Conservation (phyloP, 2,888 invertebrate genomes). For the Dorcus hopei region DNA sequence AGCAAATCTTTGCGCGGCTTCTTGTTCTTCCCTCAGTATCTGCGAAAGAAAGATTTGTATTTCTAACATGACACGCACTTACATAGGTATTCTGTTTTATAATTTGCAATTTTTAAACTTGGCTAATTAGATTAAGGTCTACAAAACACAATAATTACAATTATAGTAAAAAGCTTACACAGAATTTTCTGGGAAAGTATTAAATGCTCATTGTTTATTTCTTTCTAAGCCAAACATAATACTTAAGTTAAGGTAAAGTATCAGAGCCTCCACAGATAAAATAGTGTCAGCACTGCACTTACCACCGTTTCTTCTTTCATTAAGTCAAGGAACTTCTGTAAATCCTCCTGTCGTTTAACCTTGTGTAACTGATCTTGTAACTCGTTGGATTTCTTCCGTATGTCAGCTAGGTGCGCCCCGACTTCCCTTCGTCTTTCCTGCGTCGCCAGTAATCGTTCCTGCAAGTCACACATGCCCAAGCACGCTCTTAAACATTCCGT, state of each 20-base stretch:
- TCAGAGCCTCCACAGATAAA: neutral
- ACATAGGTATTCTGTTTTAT: too few species aligned
- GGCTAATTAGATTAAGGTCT: too few species aligned
- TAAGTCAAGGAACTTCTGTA: slow-evolving; percentile 67
- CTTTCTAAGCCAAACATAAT: too few species aligned
- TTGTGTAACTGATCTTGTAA: slow-evolving; percentile 74
- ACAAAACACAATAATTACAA: too few species aligned
- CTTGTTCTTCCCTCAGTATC: slow-evolving; percentile 62
- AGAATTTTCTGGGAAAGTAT: too few species aligned
- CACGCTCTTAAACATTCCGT: neutral
- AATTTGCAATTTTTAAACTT: too few species aligned
- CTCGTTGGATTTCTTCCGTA: slow-evolving; percentile 65
- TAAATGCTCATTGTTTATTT: too few species aligned
- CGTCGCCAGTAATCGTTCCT: slow-evolving; percentile 63
- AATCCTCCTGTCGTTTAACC: slow-evolving; percentile 67
- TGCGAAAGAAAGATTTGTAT: slow-evolving; percentile 31
- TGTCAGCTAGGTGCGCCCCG: slow-evolving; percentile 57
- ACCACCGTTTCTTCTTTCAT: slow-evolving; percentile 69
- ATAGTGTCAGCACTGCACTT: slow-evolving; percentile 10
- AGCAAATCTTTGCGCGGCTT: slow-evolving; percentile 59
- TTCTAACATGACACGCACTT: neutral
- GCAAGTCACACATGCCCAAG: slow-evolving; percentile 26
- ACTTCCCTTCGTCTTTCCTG: slow-evolving; percentile 65
- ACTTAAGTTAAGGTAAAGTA: too few species aligned
- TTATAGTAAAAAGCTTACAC: too few species aligned